These are phyloP conservation scores for Caenorhabditis sp. DNA, from an alignment of 2,888 invertebrate species.

Conservation along the genomic window DNA sequence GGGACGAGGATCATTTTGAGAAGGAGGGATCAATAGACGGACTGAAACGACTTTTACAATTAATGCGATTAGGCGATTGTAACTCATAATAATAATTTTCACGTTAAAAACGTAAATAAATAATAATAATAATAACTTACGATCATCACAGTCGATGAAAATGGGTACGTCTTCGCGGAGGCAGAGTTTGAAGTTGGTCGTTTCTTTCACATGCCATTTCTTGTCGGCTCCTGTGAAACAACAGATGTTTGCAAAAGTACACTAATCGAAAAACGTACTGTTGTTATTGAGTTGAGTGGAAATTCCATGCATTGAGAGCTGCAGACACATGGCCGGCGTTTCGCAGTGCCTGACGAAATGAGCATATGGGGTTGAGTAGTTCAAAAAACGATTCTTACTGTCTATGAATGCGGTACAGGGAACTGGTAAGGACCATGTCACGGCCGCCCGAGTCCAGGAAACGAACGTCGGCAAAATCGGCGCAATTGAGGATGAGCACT, in stretches of 20 bases:
- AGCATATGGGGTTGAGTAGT: neutral
- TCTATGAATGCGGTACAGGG: constrained; percentile 57
- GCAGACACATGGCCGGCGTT: constrained; percentile 59
- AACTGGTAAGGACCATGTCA: constrained; percentile 53
- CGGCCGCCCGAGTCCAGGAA: constrained; percentile 63
- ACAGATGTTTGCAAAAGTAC: neutral
- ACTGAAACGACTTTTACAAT: too few relatives aligned
- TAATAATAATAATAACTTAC: constrained; percentile 14
- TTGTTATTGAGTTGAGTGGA: neutral
- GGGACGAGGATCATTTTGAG: constrained; percentile 10
- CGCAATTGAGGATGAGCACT: constrained; percentile 49
- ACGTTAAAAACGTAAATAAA: neutral
- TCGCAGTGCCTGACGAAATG: constrained; percentile 54
- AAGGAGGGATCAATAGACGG: constrained; percentile 1
- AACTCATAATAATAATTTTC: too few relatives aligned
- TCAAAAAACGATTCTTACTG: constrained; percentile 25
- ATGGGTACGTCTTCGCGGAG: constrained; percentile 41
- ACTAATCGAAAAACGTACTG: constrained; percentile 5
- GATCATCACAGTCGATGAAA: constrained; percentile 20
- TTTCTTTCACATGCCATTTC: constrained; percentile 27
- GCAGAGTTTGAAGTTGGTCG: constrained; percentile 24
- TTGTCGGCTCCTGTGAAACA: constrained; percentile 13
- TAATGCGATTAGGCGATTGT: too few relatives aligned
- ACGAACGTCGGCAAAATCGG: constrained; percentile 50
- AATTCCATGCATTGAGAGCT: constrained; percentile 52